These are phyloP conservation scores for Branchinecta sandiegonensis DNA, from an alignment of 2,888 invertebrate species.

Conservation along the genomic window DNA sequence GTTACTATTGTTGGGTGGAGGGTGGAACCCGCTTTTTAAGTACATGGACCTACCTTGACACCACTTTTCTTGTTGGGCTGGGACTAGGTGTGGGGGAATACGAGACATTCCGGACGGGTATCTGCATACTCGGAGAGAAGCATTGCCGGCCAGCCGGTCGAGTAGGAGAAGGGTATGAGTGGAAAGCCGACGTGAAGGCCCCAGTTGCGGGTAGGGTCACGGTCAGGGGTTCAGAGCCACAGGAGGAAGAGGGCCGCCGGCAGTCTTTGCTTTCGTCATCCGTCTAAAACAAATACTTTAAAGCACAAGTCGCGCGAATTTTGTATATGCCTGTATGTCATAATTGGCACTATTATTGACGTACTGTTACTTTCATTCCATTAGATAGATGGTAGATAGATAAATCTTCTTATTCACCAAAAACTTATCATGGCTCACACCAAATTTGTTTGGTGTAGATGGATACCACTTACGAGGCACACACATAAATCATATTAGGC, in stretches of 20 bases:
- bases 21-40: too few relatives aligned
- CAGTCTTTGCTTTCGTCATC: slow-evolving; percentile 14
- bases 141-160: slow-evolving; percentile 39
- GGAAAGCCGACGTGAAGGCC: not conserved
- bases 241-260: not conserved
- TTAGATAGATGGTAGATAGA: too few relatives aligned
- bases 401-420: too few relatives aligned
- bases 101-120: slow-evolving; percentile 38
- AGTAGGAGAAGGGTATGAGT: slow-evolving; percentile 24
- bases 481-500: too few relatives aligned
- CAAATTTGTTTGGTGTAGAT: too few relatives aligned
- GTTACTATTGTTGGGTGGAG: too few relatives aligned
- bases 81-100: slow-evolving; percentile 47
- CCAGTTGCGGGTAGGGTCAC: not conserved
- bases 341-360: too few relatives aligned
- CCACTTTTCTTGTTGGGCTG: slow-evolving; percentile 70
- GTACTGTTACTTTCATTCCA: too few relatives aligned
- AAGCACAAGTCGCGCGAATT: too few relatives aligned
- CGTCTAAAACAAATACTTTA: not conserved
- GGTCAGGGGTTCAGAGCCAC: slow-evolving; percentile 8
- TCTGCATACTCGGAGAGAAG: slow-evolving; percentile 43
- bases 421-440: too few relatives aligned
- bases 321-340: too few relatives aligned
- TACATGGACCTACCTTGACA: slow-evolving; percentile 41
- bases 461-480: too few relatives aligned